Evolutionary conservation across 2,113 vertebrate species (phyloP).

Genomic region (Noturus placidus): DNA sequence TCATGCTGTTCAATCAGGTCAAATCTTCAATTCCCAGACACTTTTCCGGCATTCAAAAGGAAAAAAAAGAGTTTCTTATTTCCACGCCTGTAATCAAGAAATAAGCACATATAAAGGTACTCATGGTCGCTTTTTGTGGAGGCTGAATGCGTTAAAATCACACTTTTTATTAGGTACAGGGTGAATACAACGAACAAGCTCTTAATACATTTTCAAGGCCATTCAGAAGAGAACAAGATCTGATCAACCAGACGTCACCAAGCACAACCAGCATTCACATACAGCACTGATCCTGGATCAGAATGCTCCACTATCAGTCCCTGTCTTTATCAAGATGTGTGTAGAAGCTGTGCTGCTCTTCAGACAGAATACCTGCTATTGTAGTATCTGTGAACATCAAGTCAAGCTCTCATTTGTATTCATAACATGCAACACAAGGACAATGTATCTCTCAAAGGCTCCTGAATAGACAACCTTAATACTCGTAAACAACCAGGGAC

Average conservation of each 20-base stretch:
- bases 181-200: slow-evolving; percentile 89
- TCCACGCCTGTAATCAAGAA: slow-evolving; percentile 77
- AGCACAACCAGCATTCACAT: slow-evolving; percentile 53
- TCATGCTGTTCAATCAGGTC: not conserved
- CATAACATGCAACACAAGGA: slow-evolving; percentile 87
- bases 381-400: not conserved
- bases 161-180: slow-evolving; percentile 84
- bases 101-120: slow-evolving; percentile 82
- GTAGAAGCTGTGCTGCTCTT: slow-evolving; percentile 1
- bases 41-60: not conserved
- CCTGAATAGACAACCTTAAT: slow-evolving; percentile 91
- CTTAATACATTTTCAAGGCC: slow-evolving; percentile 83
- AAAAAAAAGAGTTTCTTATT: slow-evolving; percentile 67
- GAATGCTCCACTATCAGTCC: not conserved
- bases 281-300: slow-evolving; percentile 18
- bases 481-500: slow-evolving; percentile 93
- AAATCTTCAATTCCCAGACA: not conserved
- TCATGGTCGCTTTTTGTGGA: slow-evolving; percentile 87
- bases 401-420: slow-evolving; percentile 80
- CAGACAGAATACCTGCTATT: slow-evolving; percentile 22
- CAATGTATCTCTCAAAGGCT: slow-evolving; percentile 90
- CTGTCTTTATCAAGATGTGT: not conserved
- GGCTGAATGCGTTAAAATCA: slow-evolving; percentile 84
- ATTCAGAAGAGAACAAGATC: slow-evolving; percentile 81
- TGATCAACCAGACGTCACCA: slow-evolving; percentile 79